phyloP scores from a whole-genome alignment of 2,113 vertebrate genomes.

The Salvelinus fontinalis region DNA sequence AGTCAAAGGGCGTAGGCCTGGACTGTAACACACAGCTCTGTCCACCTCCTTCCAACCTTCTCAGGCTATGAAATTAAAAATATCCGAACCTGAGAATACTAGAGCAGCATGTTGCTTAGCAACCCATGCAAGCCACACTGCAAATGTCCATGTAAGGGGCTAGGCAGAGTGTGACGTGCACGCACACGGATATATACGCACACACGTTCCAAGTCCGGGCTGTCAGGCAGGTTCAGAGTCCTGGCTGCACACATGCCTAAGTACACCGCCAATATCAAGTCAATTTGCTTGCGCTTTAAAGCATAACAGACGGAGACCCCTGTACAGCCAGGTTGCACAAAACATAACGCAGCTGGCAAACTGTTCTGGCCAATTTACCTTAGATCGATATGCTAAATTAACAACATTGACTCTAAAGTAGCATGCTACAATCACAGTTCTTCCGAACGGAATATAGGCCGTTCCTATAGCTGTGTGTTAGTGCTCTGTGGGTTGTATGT shows the following conservation, averaged over 20 bases:
- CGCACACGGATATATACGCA: constrained; percentile 4
- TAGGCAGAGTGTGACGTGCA: constrained; percentile 33
- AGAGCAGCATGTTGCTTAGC: constrained; percentile 73
- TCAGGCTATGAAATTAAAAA: constrained; percentile 64
- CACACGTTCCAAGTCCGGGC: constrained; percentile 28
- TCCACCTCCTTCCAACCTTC: constrained; percentile 36
- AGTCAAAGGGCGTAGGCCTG: constrained; percentile 22
- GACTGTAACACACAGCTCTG: constrained; percentile 42
- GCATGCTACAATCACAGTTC: not conserved
- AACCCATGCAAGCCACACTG: constrained; percentile 69
- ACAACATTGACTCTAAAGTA: not conserved
- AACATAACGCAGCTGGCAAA: not conserved
- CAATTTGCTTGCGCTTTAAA: constrained; percentile 21
- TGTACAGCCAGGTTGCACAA: not conserved
- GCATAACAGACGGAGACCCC: not conserved
- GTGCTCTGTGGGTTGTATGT: not conserved
- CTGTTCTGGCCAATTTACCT: not conserved
- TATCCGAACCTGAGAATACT: constrained; percentile 56
- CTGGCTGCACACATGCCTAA: too few species aligned
- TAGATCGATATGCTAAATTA: not conserved
- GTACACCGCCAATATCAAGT: not conserved
- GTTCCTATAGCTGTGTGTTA: not conserved
- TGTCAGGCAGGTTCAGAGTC: too few species aligned
- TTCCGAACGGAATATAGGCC: not conserved
- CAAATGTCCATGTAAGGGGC: constrained; percentile 59